Conservation (phyloP, 2,113 vertebrate genomes). For the Ia io region DNA sequence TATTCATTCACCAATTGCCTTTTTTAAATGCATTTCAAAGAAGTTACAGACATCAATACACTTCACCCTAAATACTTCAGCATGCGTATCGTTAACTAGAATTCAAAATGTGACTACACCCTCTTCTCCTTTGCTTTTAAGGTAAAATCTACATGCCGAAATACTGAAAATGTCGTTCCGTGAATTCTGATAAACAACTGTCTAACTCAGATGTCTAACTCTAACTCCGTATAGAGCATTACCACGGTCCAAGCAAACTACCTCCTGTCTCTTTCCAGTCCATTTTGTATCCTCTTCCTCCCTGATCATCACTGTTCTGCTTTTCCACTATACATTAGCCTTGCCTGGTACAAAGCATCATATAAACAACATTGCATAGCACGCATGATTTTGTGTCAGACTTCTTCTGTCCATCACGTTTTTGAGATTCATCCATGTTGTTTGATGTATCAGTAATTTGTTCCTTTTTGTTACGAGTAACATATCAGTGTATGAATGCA, state of each 20-base stretch:
- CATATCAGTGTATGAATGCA: background rate
- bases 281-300: background rate
- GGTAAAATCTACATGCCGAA: background rate
- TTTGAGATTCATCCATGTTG: background rate
- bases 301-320: background rate
- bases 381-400: background rate
- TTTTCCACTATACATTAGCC: background rate
- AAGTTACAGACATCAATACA: background rate
- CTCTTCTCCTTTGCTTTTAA: background rate
- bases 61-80: background rate
- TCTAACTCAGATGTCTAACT: background rate
- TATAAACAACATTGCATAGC: background rate
- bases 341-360: background rate
- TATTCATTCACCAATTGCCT: background rate
- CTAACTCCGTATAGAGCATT: background rate
- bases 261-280: background rate
- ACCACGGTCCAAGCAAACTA: background rate
- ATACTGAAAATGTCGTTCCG: background rate
- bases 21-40: background rate
- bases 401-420: background rate
- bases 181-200: background rate
- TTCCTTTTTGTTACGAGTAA: no score
- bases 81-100: background rate
- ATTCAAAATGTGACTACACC: background rate
- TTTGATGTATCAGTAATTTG: background rate